phyloP scores from a whole-genome alignment of 92 coral and sea anemone species.

The Virgularia gustaviana region DNA sequence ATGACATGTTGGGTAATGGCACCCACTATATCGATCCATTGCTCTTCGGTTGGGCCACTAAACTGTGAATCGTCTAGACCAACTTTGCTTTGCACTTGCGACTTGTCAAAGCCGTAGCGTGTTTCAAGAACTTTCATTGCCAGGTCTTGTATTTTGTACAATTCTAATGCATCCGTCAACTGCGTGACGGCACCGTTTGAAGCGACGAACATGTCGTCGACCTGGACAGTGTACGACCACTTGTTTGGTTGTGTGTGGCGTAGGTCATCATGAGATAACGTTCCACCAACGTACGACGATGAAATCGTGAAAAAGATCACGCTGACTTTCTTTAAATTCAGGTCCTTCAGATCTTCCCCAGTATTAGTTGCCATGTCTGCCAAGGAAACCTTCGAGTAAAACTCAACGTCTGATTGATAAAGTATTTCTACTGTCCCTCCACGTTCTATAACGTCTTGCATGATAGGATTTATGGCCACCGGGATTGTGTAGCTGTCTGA shows the following conservation, averaged over 20 bases:
- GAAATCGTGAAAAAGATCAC: slow-evolving; percentile 1
- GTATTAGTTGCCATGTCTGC: slow-evolving; percentile 15
- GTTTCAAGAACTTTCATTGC: slow-evolving; percentile 29
- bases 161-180: not conserved
- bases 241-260: not conserved
- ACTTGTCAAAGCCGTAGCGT: not conserved
- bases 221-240: slow-evolving; percentile 20
- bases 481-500: slow-evolving; percentile 1
- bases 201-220: not conserved
- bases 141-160: slow-evolving; percentile 12
- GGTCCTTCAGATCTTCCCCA: not conserved
- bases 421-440: not conserved
- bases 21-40: slow-evolving; percentile 29
- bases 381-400: slow-evolving; percentile 12
- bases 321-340: not conserved
- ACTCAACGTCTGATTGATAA: not conserved
- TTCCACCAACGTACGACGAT: slow-evolving; percentile 10
- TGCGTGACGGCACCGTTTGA: slow-evolving; percentile 9
- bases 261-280: not conserved
- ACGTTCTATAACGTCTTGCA: slow-evolving; percentile 11
- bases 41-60: slow-evolving; percentile 16
- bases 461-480: slow-evolving; percentile 15
- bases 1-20: not conserved
- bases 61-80: slow-evolving; percentile 8
- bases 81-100: not conserved